Evolutionary conservation across 2,113 vertebrate species (phyloP).

Genomic region (Scomber japonicus): DNA sequence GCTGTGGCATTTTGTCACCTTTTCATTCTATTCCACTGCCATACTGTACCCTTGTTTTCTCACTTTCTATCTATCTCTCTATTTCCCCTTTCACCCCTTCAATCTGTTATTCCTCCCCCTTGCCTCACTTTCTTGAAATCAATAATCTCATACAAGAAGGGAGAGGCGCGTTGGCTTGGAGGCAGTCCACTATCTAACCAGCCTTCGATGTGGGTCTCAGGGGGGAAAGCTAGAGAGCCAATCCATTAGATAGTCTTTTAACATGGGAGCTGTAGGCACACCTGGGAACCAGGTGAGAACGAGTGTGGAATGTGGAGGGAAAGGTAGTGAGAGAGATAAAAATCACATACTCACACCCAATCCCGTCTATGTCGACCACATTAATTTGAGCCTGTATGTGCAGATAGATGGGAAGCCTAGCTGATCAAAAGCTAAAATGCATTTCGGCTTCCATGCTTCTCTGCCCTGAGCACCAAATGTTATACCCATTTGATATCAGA

Average conservation of each 20-base stretch:
- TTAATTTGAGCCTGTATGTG: not conserved
- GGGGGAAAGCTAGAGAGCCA: slow-evolving; percentile 8
- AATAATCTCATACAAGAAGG: slow-evolving; percentile 63
- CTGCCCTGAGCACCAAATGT: too few relatives aligned
- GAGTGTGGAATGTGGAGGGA: slow-evolving; percentile 14
- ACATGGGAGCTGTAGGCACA: slow-evolving; percentile 45
- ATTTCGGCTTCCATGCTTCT: too few relatives aligned
- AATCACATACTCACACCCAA: not conserved
- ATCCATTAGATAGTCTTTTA: slow-evolving; percentile 67
- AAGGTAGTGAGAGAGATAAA: not conserved
- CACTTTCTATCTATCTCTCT: slow-evolving; percentile 15
- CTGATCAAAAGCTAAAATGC: not conserved
- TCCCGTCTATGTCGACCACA: not conserved
- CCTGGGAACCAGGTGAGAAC: slow-evolving; percentile 39
- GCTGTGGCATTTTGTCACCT: slow-evolving; percentile 11
- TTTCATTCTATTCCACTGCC: slow-evolving; percentile 21
- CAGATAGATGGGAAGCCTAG: not conserved
- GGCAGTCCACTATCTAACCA: slow-evolving; percentile 11
- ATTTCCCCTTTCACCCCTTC: slow-evolving; percentile 6
- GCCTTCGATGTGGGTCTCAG: slow-evolving; percentile 35
- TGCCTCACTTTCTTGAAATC: slow-evolving; percentile 51
- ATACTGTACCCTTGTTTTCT: slow-evolving; percentile 12
- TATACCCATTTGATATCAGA: not conserved
- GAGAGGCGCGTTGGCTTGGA: slow-evolving; percentile 20
- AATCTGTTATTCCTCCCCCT: slow-evolving; percentile 11